A percentile compares a stretch with the other conserved stretches of the same genome.
Conservation (phyloP, 1,140 invertebrate species). For the Idris sp. region DNA sequence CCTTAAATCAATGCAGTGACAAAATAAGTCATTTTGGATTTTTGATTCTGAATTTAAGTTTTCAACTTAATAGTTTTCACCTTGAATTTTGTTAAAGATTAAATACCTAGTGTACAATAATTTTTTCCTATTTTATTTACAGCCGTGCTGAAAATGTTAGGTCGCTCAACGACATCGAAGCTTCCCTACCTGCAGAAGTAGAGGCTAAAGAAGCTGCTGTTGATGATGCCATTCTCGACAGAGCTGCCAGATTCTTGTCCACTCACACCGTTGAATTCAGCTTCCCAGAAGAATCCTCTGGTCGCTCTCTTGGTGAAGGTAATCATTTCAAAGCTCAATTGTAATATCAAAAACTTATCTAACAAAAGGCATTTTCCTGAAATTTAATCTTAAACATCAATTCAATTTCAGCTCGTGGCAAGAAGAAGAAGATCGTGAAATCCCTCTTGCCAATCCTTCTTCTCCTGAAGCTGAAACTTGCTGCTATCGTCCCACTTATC, state of each 20-base stretch:
- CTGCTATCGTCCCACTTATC: constrained; percentile 85
- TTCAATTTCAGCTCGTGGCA: constrained; percentile 77
- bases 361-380: too few relatives aligned
- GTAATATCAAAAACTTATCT: too few relatives aligned
- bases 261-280: constrained; percentile 88
- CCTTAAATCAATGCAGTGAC: too few relatives aligned
- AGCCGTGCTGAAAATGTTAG: constrained; percentile 78
- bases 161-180: constrained; percentile 79
- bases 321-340: background rate
- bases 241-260: constrained; percentile 85
- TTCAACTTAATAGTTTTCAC: too few relatives aligned
- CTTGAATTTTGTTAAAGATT: too few relatives aligned
- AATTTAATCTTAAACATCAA: background rate
- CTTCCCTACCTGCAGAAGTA: constrained; percentile 81
- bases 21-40: too few relatives aligned
- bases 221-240: constrained; percentile 86
- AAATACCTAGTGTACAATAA: too few relatives aligned
- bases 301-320: constrained; percentile 78
- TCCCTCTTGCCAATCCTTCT: constrained; percentile 84
- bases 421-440: constrained; percentile 82
- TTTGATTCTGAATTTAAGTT: too few relatives aligned
- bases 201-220: constrained; percentile 86
- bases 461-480: constrained; percentile 88
- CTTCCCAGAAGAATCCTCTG: constrained; percentile 82
- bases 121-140: too few relatives aligned